Base-by-base conservation (phyloP, 2,888 invertebrate genomes). In the Alviniconcha strummeri region DNA sequence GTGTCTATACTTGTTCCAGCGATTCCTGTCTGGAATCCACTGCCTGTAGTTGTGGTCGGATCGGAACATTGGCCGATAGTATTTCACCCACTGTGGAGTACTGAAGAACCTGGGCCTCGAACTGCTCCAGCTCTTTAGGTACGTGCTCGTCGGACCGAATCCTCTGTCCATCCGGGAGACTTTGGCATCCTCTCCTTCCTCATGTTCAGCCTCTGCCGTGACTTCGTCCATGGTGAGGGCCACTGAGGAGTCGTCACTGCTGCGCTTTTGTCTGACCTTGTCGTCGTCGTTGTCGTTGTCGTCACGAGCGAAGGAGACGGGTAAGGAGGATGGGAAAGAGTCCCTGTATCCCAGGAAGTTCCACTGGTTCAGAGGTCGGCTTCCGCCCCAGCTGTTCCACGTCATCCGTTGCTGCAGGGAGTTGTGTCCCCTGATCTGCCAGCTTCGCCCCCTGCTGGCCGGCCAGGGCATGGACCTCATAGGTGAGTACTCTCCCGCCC, bases 211-310 rank as follows among this genome's bases (percentile, higher is more conserved):
- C 60, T 52, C n/a, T 19, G 60, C 13, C 60, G 60, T 60, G 60
- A 36, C 64, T 7, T 52, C 60, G 5, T 78, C 19, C 15, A 52
- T 13, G 36, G 36, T 57, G 36, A 36, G 36, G 36, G 36, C 36
- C 36, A 36, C 36, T 4, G 80, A 11, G 52, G 80, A 80, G 52
- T 36, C 8, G 11, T 64, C 80, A 13, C 52, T n/a, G 69, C 69
- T 80, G 15, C 80, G 80, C 69, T 80, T 80, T 19, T 80, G 69
- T 9, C 67, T 69, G 54, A 55, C 60, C 69, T 69, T 80, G 7
- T 80, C 69, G 36, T 36, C 36, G 36, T 36, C 36, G 36, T 36
- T 36, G 36, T 36, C 36, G 36, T 36, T 3, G 36, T 36, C 36
- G 36, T 36, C 36, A 36, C 36, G 36, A 36, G 36, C 36, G 36